Conservation (phyloP, 2,888 invertebrate species). For the Acanthosepion pharaonis region DNA sequence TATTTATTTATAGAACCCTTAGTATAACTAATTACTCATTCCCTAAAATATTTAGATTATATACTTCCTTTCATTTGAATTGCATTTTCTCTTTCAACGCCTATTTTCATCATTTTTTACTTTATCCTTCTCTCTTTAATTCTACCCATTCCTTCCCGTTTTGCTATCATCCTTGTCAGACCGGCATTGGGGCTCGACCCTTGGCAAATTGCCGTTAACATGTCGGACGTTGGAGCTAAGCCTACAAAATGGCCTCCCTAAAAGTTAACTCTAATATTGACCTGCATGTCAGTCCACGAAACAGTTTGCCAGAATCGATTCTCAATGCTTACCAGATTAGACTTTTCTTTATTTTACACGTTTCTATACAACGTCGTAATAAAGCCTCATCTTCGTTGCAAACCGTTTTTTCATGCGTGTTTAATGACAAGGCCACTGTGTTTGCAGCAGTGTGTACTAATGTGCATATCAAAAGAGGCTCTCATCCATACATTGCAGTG, state of each 20-base stretch:
- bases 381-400: not conserved
- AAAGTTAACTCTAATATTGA: not conserved
- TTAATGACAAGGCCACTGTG: not conserved
- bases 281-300: not conserved
- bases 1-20: no score
- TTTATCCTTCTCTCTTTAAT: no score
- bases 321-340: not conserved
- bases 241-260: not conserved
- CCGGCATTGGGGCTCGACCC: not conserved
- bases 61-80: no score
- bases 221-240: slow-evolving; percentile 33
- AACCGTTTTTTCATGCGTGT: not conserved
- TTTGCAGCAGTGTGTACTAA: not conserved
- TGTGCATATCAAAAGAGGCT: not conserved
- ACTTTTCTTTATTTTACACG: not conserved
- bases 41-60: no score
- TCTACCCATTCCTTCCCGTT: no score
- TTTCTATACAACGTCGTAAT: not conserved
- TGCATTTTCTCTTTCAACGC: no score
- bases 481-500: no score
- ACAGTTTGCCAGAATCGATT: not conserved
- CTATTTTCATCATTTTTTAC: no score
- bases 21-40: no score
- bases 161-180: not conserved
- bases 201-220: not conserved